Conservation (phyloP, 2,888 invertebrate genomes). For the Teleogryllus oceanicus region DNA sequence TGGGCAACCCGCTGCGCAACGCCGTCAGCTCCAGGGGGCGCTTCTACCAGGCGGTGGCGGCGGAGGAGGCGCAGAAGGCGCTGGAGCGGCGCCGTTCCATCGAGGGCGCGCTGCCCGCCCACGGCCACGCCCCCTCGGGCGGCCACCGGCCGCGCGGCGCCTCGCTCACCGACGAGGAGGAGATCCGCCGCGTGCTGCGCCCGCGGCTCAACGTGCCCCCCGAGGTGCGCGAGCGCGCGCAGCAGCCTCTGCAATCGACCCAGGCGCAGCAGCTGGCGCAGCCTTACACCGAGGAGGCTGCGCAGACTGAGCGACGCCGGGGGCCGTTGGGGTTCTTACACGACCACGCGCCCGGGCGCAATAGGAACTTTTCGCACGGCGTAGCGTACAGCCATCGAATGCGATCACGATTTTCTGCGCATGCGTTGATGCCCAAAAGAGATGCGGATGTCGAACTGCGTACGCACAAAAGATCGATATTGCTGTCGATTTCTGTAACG, state of each 20-base stretch:
- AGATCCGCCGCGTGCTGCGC: not conserved
- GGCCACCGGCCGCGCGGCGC: not conserved
- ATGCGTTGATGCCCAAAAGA: too few relatives aligned
- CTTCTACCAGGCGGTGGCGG: slow-evolving; percentile 72
- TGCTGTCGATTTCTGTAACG: too few relatives aligned
- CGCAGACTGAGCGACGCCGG: too few relatives aligned
- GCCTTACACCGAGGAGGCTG: not conserved
- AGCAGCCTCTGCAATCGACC: too few relatives aligned
- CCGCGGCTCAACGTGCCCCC: not conserved
- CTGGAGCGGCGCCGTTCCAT: slow-evolving; percentile 39
- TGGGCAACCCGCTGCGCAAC: slow-evolving; percentile 52
- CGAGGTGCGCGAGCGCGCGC: not conserved
- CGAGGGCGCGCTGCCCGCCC: slow-evolving; percentile 26
- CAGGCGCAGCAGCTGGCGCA: not conserved
- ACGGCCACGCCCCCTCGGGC: not conserved
- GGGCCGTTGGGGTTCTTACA: too few relatives aligned
- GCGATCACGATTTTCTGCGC: too few relatives aligned
- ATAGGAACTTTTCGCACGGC: too few relatives aligned
- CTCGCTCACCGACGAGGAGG: not conserved
- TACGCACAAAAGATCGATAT: too few relatives aligned
- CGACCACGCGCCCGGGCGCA: too few relatives aligned
- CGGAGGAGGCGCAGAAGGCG: slow-evolving; percentile 62
- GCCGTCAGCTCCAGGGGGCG: slow-evolving; percentile 80
- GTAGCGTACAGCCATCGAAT: too few relatives aligned
- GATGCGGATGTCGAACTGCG: too few relatives aligned